These are phyloP conservation scores for Hormaphis cornu DNA, from an alignment of 1,140 invertebrate genomes.

Conservation along the genomic window DNA sequence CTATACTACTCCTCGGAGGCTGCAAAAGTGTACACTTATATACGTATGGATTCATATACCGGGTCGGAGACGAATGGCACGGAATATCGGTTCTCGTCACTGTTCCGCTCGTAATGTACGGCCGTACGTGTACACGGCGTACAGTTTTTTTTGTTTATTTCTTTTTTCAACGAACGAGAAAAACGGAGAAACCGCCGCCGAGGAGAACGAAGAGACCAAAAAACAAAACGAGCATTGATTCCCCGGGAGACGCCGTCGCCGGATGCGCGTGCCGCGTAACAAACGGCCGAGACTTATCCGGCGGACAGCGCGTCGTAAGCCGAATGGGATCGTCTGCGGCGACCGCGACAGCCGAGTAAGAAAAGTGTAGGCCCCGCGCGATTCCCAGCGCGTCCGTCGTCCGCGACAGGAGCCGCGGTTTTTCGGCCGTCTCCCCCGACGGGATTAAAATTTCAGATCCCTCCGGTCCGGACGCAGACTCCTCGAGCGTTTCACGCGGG, in stretches of 20 bases:
- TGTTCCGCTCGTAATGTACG: no score
- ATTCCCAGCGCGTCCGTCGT: slow-evolving; percentile 27
- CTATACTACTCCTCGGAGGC: no score
- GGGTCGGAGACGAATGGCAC: no score
- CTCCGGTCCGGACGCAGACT: no score
- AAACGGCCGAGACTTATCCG: slow-evolving; percentile 29
- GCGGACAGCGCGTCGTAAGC: slow-evolving; percentile 24
- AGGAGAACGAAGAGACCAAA: neutral
- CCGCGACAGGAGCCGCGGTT: slow-evolving; percentile 22
- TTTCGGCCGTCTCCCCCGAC: neutral
- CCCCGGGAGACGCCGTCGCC: slow-evolving; percentile 22
- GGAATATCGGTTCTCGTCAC: no score
- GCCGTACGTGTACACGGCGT: no score
- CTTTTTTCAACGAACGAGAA: no score
- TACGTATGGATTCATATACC: no score
- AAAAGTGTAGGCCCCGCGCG: neutral
- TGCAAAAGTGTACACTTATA: no score
- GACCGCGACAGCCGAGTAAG: neutral
- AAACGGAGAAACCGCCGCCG: neutral
- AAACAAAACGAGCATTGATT: slow-evolving; percentile 12
- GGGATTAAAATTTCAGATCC: slow-evolving; percentile 5
- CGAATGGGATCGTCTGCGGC: neutral
- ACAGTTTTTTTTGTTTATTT: no score
- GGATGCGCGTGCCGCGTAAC: neutral
- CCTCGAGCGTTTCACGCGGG: no score